A percentile compares a stretch with the other conserved stretches of the same genome.
phyloP scores from a whole-genome alignment of 2,888 invertebrate species.

The Venustoraphidia nigricollis region DNA sequence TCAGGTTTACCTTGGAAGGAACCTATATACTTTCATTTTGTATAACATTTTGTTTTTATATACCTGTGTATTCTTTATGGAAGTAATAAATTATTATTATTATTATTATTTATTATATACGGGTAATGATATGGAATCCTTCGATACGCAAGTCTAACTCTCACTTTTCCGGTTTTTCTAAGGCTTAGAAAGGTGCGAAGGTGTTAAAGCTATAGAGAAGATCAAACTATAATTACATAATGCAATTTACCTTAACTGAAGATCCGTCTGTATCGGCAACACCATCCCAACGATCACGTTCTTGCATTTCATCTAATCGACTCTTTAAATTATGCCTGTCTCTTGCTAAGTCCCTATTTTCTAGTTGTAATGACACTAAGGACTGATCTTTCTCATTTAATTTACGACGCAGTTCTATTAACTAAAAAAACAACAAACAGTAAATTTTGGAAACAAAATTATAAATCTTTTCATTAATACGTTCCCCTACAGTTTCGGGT shows the following conservation, averaged over 20 bases:
- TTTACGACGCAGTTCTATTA: slow-evolving; percentile 15
- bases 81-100: too few relatives aligned
- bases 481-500: slow-evolving; percentile 20
- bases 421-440: slow-evolving; percentile 4
- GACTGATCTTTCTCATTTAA: slow-evolving; percentile 27
- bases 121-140: too few relatives aligned
- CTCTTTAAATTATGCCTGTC: slow-evolving; percentile 29
- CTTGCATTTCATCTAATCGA: slow-evolving; percentile 21
- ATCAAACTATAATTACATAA: neutral
- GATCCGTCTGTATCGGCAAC: slow-evolving; percentile 15
- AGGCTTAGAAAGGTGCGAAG: too few relatives aligned
- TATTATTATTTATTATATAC: too few relatives aligned
- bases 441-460: neutral
- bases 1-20: too few relatives aligned
- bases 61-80: too few relatives aligned
- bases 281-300: slow-evolving; percentile 10
- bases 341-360: slow-evolving; percentile 26
- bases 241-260: slow-evolving; percentile 17
- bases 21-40: too few relatives aligned
- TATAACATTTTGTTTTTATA: too few relatives aligned
- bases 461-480: slow-evolving; percentile 2
- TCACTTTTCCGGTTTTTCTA: too few relatives aligned
- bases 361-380: slow-evolving; percentile 26
- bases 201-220: too few relatives aligned
- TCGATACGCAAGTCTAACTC: too few relatives aligned